Evolutionary conservation across 2,888 invertebrate species (phyloP).

Genomic region (Melanostoma mellinum): DNA sequence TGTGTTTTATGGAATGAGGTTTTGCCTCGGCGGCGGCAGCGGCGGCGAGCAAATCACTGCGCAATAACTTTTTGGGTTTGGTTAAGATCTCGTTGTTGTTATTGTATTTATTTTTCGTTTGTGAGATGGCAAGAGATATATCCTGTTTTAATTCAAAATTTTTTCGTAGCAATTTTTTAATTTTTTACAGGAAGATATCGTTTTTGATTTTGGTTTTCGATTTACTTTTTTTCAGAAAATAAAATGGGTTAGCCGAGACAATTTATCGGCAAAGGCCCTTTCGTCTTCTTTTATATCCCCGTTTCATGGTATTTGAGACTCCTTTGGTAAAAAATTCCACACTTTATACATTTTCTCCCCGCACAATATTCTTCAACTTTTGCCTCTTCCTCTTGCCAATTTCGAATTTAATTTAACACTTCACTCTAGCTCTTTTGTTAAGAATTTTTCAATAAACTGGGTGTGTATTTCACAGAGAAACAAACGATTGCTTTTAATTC

Average conservation of each 20-base stretch:
- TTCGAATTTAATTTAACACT: neutral
- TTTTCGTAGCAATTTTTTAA: constrained; percentile 15
- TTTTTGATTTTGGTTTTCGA: constrained; percentile 18
- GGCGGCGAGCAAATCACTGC: constrained; percentile 61
- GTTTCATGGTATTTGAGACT: constrained; percentile 77
- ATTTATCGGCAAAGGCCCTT: constrained; percentile 77
- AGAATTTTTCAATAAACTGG: constrained; percentile 27
- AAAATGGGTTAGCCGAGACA: constrained; percentile 76
- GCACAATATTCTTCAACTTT: constrained; percentile 18
- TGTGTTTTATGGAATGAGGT: constrained; percentile 8
- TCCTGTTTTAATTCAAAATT: constrained; percentile 46
- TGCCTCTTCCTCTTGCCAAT: neutral
- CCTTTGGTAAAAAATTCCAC: constrained; percentile 47
- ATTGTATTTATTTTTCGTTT: constrained; percentile 24
- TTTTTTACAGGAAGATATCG: neutral
- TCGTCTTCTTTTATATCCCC: constrained; percentile 80
- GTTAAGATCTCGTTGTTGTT: constrained; percentile 50
- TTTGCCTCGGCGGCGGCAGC: neutral
- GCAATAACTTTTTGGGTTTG: constrained; percentile 61
- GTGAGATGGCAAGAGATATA: neutral
- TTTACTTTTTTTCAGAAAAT: constrained; percentile 38
- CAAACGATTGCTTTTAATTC: constrained; percentile 42
- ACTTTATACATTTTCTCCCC: constrained; percentile 48
- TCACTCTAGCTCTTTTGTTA: neutral
- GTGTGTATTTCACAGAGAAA: constrained; percentile 51